phyloP scores from a whole-genome alignment of 2,113 vertebrate species.

The Ibidorhyncha struthersii region DNA sequence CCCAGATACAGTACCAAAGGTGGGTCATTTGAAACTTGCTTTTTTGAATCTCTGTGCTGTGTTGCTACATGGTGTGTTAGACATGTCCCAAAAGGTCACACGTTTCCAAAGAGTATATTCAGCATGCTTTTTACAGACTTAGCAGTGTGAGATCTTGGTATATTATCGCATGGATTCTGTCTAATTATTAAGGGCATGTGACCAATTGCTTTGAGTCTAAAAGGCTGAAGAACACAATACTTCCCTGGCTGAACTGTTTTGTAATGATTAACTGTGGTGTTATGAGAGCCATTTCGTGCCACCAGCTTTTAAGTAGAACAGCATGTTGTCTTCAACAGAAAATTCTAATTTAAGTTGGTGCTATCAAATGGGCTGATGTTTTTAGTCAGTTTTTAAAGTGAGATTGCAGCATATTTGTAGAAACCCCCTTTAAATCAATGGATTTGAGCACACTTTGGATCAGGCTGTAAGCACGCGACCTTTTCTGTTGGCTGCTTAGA shows the following conservation, averaged over 20 bases:
- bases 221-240: slow-evolving; percentile 25
- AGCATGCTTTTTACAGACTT: neutral
- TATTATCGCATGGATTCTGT: neutral
- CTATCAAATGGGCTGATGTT: neutral
- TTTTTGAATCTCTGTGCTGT: neutral
- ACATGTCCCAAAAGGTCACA: neutral
- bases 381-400: neutral
- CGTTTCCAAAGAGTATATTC: neutral
- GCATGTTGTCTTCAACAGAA: slow-evolving; percentile 33
- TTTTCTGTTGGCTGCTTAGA: neutral
- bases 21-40: neutral
- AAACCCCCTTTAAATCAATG: neutral
- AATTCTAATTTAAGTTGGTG: neutral
- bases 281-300: neutral
- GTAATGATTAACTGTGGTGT: slow-evolving; percentile 56
- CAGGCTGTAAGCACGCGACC: neutral
- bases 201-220: neutral
- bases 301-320: slow-evolving; percentile 29
- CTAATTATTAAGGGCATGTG: slow-evolving; percentile 40
- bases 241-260: neutral
- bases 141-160: neutral
- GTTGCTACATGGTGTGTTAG: neutral
- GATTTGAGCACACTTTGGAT: neutral
- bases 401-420: neutral
- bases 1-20: neutral